Percentiles rank a stretch among this genome's conserved stretches.
Evolutionary conservation across 2,113 vertebrate species (phyloP).

Genomic region (Regulus satrapa): DNA sequence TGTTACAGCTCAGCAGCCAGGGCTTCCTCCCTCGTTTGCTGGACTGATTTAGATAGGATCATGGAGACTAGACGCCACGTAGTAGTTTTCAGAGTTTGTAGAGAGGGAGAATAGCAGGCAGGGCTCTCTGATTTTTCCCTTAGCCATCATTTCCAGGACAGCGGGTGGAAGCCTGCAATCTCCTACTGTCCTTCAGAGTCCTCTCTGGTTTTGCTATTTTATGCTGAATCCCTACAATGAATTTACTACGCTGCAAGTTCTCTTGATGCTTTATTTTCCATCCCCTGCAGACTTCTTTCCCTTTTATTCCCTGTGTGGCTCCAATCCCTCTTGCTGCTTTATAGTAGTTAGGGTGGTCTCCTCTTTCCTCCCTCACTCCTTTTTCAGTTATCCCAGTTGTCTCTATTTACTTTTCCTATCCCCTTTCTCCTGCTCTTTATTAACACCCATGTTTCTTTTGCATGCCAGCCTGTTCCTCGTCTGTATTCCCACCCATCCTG

Average conservation of each 20-base stretch:
- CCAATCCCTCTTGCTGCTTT: not conserved
- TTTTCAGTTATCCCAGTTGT: not conserved
- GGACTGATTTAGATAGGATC: not conserved
- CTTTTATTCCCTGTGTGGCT: not conserved
- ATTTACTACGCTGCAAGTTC: not conserved
- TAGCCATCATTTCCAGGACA: slow-evolving; percentile 14
- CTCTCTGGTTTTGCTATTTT: not conserved
- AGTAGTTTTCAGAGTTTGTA: not conserved
- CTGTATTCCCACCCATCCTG: not conserved
- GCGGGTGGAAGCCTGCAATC: not conserved
- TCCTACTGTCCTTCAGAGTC: slow-evolving; percentile 8
- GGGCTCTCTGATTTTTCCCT: not conserved
- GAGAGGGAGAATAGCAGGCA: slow-evolving; percentile 1
- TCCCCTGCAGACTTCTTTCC: not conserved
- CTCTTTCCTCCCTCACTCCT: not conserved
- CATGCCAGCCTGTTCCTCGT: not conserved
- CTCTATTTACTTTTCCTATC: not conserved
- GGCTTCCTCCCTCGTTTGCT: not conserved
- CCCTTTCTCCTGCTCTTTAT: not conserved
- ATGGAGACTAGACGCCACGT: not conserved
- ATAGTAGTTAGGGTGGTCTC: not conserved
- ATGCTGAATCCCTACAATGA: not conserved
- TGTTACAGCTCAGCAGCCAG: not conserved
- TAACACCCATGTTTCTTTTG: not conserved
- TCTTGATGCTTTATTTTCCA: not conserved